Conservation (phyloP, 2,113 vertebrate species). For the Platanista minor region DNA sequence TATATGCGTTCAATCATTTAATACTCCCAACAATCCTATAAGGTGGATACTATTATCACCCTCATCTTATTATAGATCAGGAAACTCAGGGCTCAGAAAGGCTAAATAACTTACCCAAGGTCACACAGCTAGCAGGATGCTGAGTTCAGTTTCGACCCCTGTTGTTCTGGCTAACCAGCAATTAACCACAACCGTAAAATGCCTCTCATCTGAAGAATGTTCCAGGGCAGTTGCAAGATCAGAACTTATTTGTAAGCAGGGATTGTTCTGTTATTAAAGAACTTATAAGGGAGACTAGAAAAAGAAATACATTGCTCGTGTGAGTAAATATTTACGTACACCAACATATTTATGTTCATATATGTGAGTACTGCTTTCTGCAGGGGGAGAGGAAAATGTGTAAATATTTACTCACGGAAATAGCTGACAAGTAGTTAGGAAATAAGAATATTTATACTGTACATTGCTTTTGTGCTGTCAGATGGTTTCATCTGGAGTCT, state of each 20-base stretch:
- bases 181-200: conserved; percentile 28
- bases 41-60: background rate
- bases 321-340: conserved; percentile 74
- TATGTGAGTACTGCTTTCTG: conserved; percentile 70
- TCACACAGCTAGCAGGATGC: background rate
- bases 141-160: background rate
- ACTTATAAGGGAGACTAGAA: conserved; percentile 62
- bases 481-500: conserved; percentile 62
- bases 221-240: conserved; percentile 42
- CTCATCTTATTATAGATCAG: conserved; percentile 13
- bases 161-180: background rate
- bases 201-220: conserved; percentile 38
- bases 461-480: conserved; percentile 63
- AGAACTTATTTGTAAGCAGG: conserved; percentile 67
- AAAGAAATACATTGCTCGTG: conserved; percentile 70
- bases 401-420: conserved; percentile 75
- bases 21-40: background rate
- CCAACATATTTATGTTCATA: conserved; percentile 74
- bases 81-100: background rate
- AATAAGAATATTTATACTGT: conserved; percentile 72
- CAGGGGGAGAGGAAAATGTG: conserved; percentile 59
- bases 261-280: conserved; percentile 66
- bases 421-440: conserved; percentile 71
- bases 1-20: conserved; percentile 6
- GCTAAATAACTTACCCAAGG: background rate